These are phyloP conservation scores for Aromia moschata DNA, from an alignment of 2,888 invertebrate genomes.

Conservation along the genomic window DNA sequence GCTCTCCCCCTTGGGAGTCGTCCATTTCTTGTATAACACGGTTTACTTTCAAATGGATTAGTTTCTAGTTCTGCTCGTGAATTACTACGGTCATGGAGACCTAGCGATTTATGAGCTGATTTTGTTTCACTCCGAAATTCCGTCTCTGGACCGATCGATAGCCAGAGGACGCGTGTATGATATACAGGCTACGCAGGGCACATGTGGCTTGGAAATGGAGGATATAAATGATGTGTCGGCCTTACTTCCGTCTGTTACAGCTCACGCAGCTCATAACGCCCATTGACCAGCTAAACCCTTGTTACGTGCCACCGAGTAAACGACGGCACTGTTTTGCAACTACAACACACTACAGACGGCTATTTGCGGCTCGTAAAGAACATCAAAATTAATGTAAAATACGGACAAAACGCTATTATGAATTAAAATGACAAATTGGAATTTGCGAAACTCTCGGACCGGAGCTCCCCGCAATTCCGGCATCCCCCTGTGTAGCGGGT, in stretches of 20 bases:
- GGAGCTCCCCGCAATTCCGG: too few relatives aligned
- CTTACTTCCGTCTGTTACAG: conserved; percentile 49
- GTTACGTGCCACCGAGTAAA: conserved; percentile 38
- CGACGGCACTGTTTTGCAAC: conserved; percentile 37
- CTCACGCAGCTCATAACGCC: conserved; percentile 50
- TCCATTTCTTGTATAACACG: not conserved
- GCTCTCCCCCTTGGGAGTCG: not conserved
- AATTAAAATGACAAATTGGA: conserved; percentile 24
- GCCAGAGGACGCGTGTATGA: conserved; percentile 39
- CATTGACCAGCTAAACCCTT: conserved; percentile 49
- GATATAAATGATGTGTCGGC: conserved; percentile 53
- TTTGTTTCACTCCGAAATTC: conserved; percentile 14
- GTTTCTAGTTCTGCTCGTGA: not conserved
- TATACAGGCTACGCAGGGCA: conserved; percentile 45
- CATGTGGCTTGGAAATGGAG: conserved; percentile 48
- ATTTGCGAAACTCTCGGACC: conserved; percentile 13
- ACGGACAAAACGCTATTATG: conserved; percentile 22
- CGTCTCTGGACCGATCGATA: conserved; percentile 23
- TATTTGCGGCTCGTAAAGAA: conserved; percentile 28
- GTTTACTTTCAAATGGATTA: not conserved
- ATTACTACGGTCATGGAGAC: not conserved
- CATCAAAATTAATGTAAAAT: conserved; percentile 28
- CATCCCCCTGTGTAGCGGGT: too few relatives aligned
- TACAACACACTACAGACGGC: conserved; percentile 37
- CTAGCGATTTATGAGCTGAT: conserved; percentile 1